Conservation (phyloP, 2,888 invertebrate genomes). For the Sphaerophoria rueppellii region DNA sequence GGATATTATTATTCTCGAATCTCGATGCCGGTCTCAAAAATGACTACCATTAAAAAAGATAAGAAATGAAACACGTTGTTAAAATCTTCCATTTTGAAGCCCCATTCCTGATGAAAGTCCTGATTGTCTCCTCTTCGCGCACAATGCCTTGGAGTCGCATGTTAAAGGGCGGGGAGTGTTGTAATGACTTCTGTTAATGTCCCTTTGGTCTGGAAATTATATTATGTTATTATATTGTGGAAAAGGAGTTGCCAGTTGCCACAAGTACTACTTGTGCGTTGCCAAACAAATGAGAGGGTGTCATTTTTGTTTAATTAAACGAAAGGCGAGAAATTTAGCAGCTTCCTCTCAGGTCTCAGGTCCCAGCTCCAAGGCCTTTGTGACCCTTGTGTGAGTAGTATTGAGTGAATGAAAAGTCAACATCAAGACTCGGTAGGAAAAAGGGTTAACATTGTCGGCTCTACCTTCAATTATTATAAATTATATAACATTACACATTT, state of each 20-base stretch:
- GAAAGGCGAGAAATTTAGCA: slow-evolving; percentile 73
- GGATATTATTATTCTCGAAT: slow-evolving; percentile 54
- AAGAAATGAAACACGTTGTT: slow-evolving; percentile 73
- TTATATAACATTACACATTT: slow-evolving; percentile 68
- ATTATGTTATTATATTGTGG: slow-evolving; percentile 73
- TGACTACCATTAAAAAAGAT: slow-evolving; percentile 71
- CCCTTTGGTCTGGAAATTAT: slow-evolving; percentile 74
- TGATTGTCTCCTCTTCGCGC: slow-evolving; percentile 72
- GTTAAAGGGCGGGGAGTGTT: slow-evolving; percentile 44
- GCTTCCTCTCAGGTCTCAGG: slow-evolving; percentile 18
- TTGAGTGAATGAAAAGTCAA: slow-evolving; percentile 9
- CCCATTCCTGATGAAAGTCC: slow-evolving; percentile 64
- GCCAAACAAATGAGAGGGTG: slow-evolving; percentile 64
- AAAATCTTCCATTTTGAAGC: slow-evolving; percentile 67
- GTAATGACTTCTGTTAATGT: slow-evolving; percentile 75
- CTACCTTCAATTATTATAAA: slow-evolving; percentile 71
- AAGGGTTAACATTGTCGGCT: slow-evolving; percentile 59
- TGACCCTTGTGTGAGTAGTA: slow-evolving; percentile 38
- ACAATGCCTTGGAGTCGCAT: slow-evolving; percentile 54
- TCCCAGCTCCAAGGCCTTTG: slow-evolving; percentile 17
- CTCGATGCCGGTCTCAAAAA: slow-evolving; percentile 60
- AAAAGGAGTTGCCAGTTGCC: slow-evolving; percentile 73
- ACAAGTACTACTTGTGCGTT: slow-evolving; percentile 62
- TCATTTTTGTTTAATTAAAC: slow-evolving; percentile 72
- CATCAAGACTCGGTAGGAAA: slow-evolving; percentile 22